phyloP scores from a whole-genome alignment of 2,888 invertebrate species.

The Agrypnus murinus region DNA sequence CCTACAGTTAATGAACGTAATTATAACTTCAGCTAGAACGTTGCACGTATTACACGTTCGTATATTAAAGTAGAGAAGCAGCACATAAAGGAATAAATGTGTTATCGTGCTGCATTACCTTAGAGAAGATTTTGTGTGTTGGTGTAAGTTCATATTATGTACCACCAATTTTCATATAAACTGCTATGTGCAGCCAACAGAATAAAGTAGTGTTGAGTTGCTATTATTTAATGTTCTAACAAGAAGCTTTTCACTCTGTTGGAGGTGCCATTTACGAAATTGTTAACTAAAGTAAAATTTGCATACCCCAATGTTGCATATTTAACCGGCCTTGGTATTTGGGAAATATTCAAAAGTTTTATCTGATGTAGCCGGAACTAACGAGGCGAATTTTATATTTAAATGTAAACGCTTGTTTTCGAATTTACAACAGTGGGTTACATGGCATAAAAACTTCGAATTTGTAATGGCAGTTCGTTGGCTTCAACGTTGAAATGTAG shows the following conservation, averaged over 20 bases:
- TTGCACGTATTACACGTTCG: conserved; percentile 32
- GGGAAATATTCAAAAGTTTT: not conserved
- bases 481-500: no score
- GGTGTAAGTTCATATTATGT: conserved; percentile 44
- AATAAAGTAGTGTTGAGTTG: conserved; percentile 53
- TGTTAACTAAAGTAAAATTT: conserved; percentile 44
- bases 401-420: no score
- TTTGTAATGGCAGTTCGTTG: no score
- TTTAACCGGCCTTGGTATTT: conserved; percentile 25
- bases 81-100: conserved; percentile 52
- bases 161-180: conserved; percentile 54
- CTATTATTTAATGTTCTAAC: conserved; percentile 54
- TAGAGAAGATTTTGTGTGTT: conserved; percentile 46
- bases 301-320: conserved; percentile 31
- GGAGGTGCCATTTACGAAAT: conserved; percentile 44
- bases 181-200: conserved; percentile 52
- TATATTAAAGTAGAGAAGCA: conserved; percentile 43
- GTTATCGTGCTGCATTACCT: conserved; percentile 53
- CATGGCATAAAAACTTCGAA: no score
- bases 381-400: no score
- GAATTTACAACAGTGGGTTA: no score
- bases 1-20: conserved; percentile 33
- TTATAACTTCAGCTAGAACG: conserved; percentile 35
- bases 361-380: not conserved
- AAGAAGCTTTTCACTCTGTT: conserved; percentile 46